phyloP scores from a whole-genome alignment of 2,888 invertebrate species.

The Rhorus exstirpatorius region DNA sequence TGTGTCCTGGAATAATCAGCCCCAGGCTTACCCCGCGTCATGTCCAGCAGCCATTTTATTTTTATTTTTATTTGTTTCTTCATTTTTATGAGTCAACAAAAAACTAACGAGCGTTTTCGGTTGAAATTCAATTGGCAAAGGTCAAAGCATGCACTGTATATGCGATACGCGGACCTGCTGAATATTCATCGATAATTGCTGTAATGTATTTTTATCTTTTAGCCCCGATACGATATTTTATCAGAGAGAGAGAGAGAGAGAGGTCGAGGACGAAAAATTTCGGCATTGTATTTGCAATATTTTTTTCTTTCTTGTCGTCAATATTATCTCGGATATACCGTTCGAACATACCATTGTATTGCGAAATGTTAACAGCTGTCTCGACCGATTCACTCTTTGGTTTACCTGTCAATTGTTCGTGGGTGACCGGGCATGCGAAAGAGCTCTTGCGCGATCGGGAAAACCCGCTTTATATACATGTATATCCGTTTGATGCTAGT shows the following conservation, averaged over 20 bases:
- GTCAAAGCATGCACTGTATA: not conserved
- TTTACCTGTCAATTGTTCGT: conserved; percentile 57
- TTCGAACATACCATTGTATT: not conserved
- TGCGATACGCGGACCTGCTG: not conserved
- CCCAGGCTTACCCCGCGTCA: not conserved
- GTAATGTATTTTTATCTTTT: not conserved
- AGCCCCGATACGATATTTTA: not conserved
- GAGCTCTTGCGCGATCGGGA: not conserved
- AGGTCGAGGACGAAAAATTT: not conserved
- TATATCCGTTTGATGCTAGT: conserved; percentile 19
- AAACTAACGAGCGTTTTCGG: conserved; percentile 24
- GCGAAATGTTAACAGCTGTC: conserved; percentile 29
- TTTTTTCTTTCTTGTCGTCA: conserved; percentile 1
- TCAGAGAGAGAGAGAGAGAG: not conserved
- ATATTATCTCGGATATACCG: not conserved
- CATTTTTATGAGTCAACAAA: conserved; percentile 30
- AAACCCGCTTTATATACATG: not conserved
- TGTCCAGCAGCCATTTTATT: not conserved
- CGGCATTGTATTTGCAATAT: not conserved
- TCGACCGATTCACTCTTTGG: conserved; percentile 28
- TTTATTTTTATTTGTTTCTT: not conserved
- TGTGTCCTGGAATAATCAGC: not conserved
- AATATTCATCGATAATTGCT: conserved; percentile 36
- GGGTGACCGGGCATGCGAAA: conserved; percentile 42
- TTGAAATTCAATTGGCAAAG: conserved; percentile 30